Base-by-base conservation (phyloP, 2,888 invertebrate species). In the Bhutanitis thaidina region DNA sequence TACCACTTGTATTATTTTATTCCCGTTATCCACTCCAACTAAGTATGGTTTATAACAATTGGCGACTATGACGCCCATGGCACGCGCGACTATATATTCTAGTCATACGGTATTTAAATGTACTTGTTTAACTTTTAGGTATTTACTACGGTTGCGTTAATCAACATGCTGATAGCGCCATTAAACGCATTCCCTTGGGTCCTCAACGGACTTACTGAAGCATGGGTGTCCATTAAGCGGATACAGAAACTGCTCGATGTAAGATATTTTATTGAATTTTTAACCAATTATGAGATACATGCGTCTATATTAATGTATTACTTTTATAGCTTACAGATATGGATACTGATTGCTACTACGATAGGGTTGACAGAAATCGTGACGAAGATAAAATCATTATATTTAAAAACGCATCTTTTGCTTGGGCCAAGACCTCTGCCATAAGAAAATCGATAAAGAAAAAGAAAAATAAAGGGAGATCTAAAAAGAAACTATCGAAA, bases 161-260 rank as follows among this genome's bases (percentile, higher is more conserved):
- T 99, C 54, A 97, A 98, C 74, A 98, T 99, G 96, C 89, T 99
- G 53, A 98, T 99, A 63, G 93, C 94, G 46, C 99, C 99, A 0
- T 80, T 99, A 52, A 99, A 99, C 84, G 97, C 98, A 0, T 98
- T 99, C 79, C 99, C 99, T 0, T 99, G 99, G 98, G 98, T 99
- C 2, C 85, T 99, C 14, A 99, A 98, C 80, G 99, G 98, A 0
- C 86, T 99, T 2, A 94, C 97, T 37, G 98, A 99, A 82, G 97
- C 98, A 0, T 97, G 96, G 95, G 96, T 99, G 0, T 98, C 98
- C 0, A 80, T 98, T 5, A 95, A 95, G 74, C 92, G 98, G 59
- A 94, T 98, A 32, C 96, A 97, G 74, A 92, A 93, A 66, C 91
- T 98, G 43, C 75, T 97, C 57, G 91, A 95, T 78, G 95, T 95